Base-by-base conservation (phyloP, 2,797 vertebrate species). In the Chrysocyon brachyurus region DNA sequence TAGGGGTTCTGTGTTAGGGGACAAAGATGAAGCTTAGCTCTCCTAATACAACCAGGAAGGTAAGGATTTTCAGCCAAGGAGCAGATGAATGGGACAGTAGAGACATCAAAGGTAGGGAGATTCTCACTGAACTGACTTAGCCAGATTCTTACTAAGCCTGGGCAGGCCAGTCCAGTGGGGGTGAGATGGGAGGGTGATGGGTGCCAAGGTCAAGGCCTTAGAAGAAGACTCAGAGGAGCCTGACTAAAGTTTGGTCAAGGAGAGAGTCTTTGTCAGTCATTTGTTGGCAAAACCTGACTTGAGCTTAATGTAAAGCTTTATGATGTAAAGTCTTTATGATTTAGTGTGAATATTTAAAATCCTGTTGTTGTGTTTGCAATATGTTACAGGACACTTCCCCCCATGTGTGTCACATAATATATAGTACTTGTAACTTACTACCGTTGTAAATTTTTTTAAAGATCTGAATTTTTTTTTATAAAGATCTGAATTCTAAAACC, bases 251-350 rank as follows among this genome's bases (percentile, higher is more conserved):
- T 81, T 87, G 81, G 12, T 52, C 49, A 78, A 70, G 33, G 52
- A 96, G 26, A 86, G 49, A 73, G 33, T 28, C 33, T 70, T 57
- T 56, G 16, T 91, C 52, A 40, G 2, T 95, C 33, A 82, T 81
- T 87, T 96, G 72, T 83, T 83, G 46, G 49, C 31, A 93, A 84
- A 95, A 96, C 26, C 36, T 93, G 78, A 86, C 61, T 28, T 87
- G 75, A 94, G 33, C 78, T 90, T 75, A 82, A 79, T 31, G 8
- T 88, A 33, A 84, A 88, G 15, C n/a, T 84, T 85, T 87, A 49
- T 75, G 15, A 52, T 6, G 33, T 56, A 81, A 56, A 88, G 24
- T 83, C 70, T 96, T 89, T 84, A n/a, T 89, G 79, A 72, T 84
- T 90, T 91, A 81, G 17, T 87, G 33, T 88, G 28, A 54, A 46